phyloP scores from a whole-genome alignment of 2,888 invertebrate genomes.

The Eupithecia inturbata region DNA sequence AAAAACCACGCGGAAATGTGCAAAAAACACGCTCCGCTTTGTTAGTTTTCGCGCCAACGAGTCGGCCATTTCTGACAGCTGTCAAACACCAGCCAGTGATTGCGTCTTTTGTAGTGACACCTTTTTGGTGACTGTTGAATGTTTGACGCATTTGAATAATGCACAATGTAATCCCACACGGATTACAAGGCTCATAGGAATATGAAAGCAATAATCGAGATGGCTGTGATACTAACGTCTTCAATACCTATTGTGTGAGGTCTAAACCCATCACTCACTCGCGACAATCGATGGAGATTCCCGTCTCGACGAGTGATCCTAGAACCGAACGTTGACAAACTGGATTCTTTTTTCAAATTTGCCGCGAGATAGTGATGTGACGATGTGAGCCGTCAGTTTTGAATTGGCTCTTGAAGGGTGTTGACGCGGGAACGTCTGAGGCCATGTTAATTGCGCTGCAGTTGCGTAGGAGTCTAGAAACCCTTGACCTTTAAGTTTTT shows the following conservation, averaged over 20 bases:
- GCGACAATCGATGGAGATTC: slow-evolving; percentile 71
- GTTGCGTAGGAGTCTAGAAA: slow-evolving; percentile 56
- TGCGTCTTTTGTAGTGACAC: slow-evolving; percentile 71
- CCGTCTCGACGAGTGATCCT: slow-evolving; percentile 74
- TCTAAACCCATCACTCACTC: slow-evolving; percentile 74
- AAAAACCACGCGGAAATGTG: slow-evolving; percentile 67
- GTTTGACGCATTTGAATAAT: slow-evolving; percentile 67
- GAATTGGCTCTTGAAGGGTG: slow-evolving; percentile 75
- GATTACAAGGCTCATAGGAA: slow-evolving; percentile 70
- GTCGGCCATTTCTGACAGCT: slow-evolving; percentile 79
- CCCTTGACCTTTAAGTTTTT: slow-evolving; percentile 40
- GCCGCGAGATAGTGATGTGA: slow-evolving; percentile 65
- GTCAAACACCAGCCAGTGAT: slow-evolving; percentile 73
- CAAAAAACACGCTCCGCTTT: slow-evolving; percentile 66
- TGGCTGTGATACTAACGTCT: slow-evolving; percentile 77
- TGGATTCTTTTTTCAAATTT: slow-evolving; percentile 61
- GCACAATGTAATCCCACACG: slow-evolving; percentile 75
- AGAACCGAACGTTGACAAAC: slow-evolving; percentile 68
- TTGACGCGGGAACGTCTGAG: slow-evolving; percentile 71
- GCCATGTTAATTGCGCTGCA: slow-evolving; percentile 76
- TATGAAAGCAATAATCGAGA: slow-evolving; percentile 73
- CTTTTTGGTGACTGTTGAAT: slow-evolving; percentile 51
- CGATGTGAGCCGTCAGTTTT: slow-evolving; percentile 75
- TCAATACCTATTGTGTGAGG: slow-evolving; percentile 77
- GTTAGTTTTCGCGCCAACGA: slow-evolving; percentile 78